Evolutionary conservation across 2,797 vertebrate species (phyloP).

Genomic region (Mycteria americana): DNA sequence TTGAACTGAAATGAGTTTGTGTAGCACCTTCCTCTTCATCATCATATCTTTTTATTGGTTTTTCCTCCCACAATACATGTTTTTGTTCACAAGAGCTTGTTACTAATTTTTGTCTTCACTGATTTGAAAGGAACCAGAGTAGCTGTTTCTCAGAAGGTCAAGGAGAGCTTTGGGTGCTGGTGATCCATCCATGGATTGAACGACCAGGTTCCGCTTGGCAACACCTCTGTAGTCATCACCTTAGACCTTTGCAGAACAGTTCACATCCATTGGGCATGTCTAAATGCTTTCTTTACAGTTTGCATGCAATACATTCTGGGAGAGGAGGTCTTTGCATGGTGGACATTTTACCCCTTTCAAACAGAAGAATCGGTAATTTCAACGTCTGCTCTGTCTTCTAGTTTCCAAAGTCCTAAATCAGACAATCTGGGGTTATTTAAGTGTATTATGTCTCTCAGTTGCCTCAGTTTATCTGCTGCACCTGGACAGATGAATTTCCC

Average conservation of each 20-base stretch:
- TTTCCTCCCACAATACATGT: neutral
- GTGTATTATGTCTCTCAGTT: neutral
- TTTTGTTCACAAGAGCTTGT: neutral
- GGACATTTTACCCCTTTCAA: neutral
- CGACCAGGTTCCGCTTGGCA: neutral
- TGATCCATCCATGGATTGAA: neutral
- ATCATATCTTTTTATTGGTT: rapidly evolving
- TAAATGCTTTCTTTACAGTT: neutral
- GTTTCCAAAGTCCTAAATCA: neutral
- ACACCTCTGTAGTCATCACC: neutral
- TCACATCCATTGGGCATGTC: neutral
- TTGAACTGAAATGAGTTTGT: neutral
- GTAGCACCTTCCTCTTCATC: neutral
- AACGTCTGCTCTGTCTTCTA: neutral
- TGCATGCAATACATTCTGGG: neutral
- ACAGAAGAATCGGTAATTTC: neutral
- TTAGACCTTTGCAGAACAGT: neutral
- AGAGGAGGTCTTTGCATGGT: neutral
- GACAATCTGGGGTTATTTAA: neutral
- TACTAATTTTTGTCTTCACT: neutral
- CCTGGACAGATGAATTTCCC: neutral
- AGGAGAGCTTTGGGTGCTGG: neutral
- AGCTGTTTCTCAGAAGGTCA: neutral
- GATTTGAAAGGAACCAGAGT: neutral
- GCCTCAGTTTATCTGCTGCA: neutral